Percentiles rank a stretch among this genome's conserved stretches.
phyloP scores from a whole-genome alignment of 1,140 invertebrate species.

The Phymastichus coffea region DNA sequence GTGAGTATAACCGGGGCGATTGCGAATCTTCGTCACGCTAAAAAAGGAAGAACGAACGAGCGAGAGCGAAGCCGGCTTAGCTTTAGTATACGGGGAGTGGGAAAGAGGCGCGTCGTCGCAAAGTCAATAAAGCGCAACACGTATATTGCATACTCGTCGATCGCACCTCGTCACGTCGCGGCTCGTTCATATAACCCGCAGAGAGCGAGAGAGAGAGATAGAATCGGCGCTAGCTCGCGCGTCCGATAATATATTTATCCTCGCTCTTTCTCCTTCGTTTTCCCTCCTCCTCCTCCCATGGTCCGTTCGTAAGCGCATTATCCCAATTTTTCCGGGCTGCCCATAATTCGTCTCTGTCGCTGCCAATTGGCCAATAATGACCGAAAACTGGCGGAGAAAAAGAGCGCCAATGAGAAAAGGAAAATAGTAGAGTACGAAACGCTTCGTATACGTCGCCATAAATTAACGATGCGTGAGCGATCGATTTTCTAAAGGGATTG shows the following conservation, averaged over 20 bases:
- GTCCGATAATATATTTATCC: constrained; percentile 25
- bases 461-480: neutral
- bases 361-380: constrained; percentile 19
- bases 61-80: neutral
- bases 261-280: neutral
- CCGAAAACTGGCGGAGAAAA: neutral
- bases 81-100: too few species aligned
- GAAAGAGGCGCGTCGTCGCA: neutral
- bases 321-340: constrained; percentile 11
- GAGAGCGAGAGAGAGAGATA: too few species aligned
- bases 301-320: neutral
- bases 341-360: constrained; percentile 17
- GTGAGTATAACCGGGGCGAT: neutral
- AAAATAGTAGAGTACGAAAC: too few species aligned
- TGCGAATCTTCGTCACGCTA: neutral
- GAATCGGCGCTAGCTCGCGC: too few species aligned
- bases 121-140: constrained; percentile 15
- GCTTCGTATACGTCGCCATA: neutral
- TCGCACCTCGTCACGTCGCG: constrained; percentile 10
- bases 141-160: neutral
- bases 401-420: too few species aligned
- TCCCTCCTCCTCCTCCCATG: neutral
- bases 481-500: neutral
- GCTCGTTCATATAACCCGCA: neutral
- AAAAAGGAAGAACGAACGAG: neutral